These are phyloP conservation scores for Danio choprae DNA, from an alignment of 2,797 vertebrate species.

Conservation along the genomic window DNA sequence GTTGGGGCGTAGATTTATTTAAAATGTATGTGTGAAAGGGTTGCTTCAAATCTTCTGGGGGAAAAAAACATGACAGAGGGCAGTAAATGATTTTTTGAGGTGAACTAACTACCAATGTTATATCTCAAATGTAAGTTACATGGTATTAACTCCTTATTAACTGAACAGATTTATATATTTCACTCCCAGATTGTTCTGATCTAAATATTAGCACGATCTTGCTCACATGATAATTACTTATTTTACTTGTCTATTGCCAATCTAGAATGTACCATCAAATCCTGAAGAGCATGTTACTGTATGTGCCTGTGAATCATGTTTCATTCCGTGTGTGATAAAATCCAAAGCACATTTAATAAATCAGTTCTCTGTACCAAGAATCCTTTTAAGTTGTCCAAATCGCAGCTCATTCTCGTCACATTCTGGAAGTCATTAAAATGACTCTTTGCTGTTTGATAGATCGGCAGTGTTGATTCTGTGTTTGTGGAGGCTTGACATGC, in stretches of 20 bases:
- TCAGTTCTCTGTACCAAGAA: not conserved
- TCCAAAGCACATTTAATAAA: slow-evolving; percentile 26
- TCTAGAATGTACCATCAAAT: not conserved
- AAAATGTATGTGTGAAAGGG: too few relatives aligned
- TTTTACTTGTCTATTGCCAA: not conserved
- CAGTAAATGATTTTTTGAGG: too few relatives aligned
- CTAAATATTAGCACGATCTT: not conserved
- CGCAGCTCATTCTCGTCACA: not conserved
- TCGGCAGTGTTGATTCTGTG: not conserved
- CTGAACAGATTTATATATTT: not conserved
- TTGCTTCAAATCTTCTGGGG: too few relatives aligned
- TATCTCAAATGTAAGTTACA: not conserved
- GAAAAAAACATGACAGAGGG: too few relatives aligned
- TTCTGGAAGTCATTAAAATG: slow-evolving; percentile 9
- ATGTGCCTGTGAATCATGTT: not conserved
- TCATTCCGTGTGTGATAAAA: not conserved
- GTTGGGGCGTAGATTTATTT: too few relatives aligned
- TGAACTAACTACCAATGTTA: too few relatives aligned
- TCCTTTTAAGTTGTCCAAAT: not conserved
- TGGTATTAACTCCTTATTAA: not conserved
- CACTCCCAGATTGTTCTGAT: not conserved
- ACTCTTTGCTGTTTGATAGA: slow-evolving; percentile 1
- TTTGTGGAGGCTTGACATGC: slow-evolving; percentile 21
- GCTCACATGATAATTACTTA: not conserved
- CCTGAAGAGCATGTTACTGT: not conserved